Evolutionary conservation across 2,797 vertebrate genomes (phyloP).

Genomic region (Leontopithecus rosalia): DNA sequence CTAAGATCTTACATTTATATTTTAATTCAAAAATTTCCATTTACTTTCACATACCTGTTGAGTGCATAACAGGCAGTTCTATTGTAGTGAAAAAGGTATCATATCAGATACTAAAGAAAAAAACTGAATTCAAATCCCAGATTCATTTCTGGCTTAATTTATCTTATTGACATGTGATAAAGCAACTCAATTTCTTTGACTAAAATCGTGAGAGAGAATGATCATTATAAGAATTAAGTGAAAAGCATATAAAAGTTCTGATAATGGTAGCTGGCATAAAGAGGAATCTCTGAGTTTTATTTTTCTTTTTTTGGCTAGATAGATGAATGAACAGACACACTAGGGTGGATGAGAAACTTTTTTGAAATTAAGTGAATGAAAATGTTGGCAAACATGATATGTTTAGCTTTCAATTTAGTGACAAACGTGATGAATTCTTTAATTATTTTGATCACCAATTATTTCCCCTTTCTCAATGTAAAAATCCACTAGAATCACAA

Average conservation of each 20-base stretch:
- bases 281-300: background rate
- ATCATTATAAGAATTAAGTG: background rate
- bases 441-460: conserved; percentile 9
- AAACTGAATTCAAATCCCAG: background rate
- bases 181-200: background rate
- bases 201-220: background rate
- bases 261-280: background rate
- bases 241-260: background rate
- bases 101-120: background rate
- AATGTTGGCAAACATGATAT: background rate
- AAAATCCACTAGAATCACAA: background rate
- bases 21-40: background rate
- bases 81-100: background rate
- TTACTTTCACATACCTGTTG: background rate
- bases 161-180: background rate
- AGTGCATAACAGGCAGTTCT: background rate
- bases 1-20: background rate
- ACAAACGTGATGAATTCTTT: background rate
- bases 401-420: background rate
- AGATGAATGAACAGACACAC: background rate
- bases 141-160: background rate
- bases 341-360: background rate
- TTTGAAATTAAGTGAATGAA: conserved; percentile 29
- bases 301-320: background rate
- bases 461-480: background rate